These are phyloP conservation scores for Ectropis crepuscularia DNA, from an alignment of 2,888 invertebrate species.

Conservation along the genomic window DNA sequence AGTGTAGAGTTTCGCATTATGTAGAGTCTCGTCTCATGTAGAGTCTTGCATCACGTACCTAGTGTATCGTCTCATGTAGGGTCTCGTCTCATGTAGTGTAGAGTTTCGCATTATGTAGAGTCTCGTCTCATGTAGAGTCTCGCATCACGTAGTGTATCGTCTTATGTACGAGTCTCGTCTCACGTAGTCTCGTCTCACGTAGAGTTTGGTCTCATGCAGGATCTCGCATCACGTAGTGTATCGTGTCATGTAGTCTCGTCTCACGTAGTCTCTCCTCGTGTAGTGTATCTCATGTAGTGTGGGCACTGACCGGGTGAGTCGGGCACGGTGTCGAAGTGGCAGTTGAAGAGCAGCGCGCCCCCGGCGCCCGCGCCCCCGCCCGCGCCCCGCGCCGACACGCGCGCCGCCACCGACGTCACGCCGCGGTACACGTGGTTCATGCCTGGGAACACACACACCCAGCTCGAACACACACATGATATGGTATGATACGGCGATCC, in stretches of 20 bases:
- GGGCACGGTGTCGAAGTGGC: constrained; percentile 95
- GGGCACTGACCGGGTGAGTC: constrained; percentile 90
- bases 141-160: no score
- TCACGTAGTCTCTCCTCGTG: background rate
- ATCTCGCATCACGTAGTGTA: background rate
- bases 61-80: no score
- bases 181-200: no score
- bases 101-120: no score
- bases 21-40: no score
- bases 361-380: constrained; percentile 47
- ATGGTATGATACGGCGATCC: no score
- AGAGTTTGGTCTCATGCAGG: no score
- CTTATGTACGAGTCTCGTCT: no score
- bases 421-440: constrained; percentile 93
- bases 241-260: background rate
- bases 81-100: no score
- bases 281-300: background rate
- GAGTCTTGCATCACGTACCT: no score
- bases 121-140: no score
- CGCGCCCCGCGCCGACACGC: constrained; percentile 73
- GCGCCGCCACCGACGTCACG: constrained; percentile 91
- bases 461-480: background rate
- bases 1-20: no score
- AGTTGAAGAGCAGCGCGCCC: constrained; percentile 91
- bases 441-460: constrained; percentile 58